phyloP scores from a whole-genome alignment of 2,797 vertebrate species.

The Bufotes viridis region DNA sequence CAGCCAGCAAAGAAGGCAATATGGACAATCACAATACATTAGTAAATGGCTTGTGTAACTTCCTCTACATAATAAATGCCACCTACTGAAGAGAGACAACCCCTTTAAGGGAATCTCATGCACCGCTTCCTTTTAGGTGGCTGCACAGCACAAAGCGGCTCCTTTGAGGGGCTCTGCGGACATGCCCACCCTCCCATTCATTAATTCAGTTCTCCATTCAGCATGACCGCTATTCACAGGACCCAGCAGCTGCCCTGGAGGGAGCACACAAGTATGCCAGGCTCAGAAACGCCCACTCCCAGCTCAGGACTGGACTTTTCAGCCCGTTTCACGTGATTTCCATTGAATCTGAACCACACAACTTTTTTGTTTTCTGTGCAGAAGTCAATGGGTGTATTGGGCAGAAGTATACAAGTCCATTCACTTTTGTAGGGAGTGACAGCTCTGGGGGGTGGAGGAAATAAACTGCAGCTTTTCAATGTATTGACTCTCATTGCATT shows the following conservation, averaged over 20 bases:
- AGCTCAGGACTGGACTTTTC: not conserved
- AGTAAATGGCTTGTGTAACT: too few relatives aligned
- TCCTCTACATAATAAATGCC: too few relatives aligned
- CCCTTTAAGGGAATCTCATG: too few relatives aligned
- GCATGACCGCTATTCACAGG: conserved; percentile 40
- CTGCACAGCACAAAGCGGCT: not conserved
- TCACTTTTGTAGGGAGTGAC: not conserved
- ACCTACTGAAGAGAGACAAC: too few relatives aligned
- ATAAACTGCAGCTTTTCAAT: too few relatives aligned
- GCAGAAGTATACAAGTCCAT: not conserved
- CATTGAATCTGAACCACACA: not conserved
- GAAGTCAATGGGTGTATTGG: not conserved
- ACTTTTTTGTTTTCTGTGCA: not conserved
- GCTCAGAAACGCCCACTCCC: too few relatives aligned
- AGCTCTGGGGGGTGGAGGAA: not conserved
- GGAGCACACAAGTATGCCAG: conserved; percentile 15
- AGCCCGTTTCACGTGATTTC: not conserved
- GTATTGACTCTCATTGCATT: too few relatives aligned
- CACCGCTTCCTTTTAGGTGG: too few relatives aligned
- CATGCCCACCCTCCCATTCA: not conserved
- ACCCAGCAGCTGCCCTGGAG: conserved; percentile 22
- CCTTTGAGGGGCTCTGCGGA: conserved; percentile 10
- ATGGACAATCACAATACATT: too few relatives aligned
- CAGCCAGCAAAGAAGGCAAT: too few relatives aligned
- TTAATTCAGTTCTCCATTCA: conserved; percentile 41